These are phyloP conservation scores for Caradrina clavipalpis DNA, from an alignment of 2,888 invertebrate species.

Conservation along the genomic window DNA sequence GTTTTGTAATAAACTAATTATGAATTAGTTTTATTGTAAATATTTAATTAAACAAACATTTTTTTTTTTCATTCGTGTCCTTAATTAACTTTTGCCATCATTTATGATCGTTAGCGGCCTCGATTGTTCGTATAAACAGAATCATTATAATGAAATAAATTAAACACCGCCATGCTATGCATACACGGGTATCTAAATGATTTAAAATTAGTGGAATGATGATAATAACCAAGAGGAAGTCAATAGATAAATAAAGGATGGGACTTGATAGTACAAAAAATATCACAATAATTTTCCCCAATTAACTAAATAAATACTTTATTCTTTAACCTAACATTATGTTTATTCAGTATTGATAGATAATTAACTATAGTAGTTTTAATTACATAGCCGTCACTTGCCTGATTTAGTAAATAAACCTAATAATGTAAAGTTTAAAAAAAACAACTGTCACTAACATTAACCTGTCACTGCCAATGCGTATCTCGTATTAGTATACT, in stretches of 20 bases:
- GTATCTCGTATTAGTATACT: not conserved
- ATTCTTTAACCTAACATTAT: not conserved
- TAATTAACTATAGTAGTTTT: not conserved
- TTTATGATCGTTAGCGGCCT: conserved; percentile 53
- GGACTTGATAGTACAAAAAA: conserved; percentile 24
- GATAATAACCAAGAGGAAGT: conserved; percentile 54
- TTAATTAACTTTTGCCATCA: conserved; percentile 44
- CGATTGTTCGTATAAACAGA: conserved; percentile 53
- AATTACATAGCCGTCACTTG: not conserved
- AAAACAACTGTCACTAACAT: conserved; percentile 20
- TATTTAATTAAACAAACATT: conserved; percentile 28
- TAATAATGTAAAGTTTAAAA: not conserved
- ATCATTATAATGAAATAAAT: conserved; percentile 57
- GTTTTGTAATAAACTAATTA: conserved; percentile 25
- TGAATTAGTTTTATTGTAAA: conserved; percentile 3
- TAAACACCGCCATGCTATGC: conserved; percentile 20
- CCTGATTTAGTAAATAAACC: not conserved
- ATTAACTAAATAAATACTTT: not conserved
- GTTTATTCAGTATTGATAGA: not conserved
- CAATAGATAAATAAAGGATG: conserved; percentile 37
- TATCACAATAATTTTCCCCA: not conserved
- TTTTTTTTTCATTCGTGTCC: not conserved
- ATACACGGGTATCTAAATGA: conserved; percentile 60
- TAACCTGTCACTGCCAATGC: conserved; percentile 7
- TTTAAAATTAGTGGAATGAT: conserved; percentile 55